Percentiles rank a stretch among this genome's conserved stretches.
Conservation (phyloP, 2,113 vertebrate species). For the Lagopus leucura region DNA sequence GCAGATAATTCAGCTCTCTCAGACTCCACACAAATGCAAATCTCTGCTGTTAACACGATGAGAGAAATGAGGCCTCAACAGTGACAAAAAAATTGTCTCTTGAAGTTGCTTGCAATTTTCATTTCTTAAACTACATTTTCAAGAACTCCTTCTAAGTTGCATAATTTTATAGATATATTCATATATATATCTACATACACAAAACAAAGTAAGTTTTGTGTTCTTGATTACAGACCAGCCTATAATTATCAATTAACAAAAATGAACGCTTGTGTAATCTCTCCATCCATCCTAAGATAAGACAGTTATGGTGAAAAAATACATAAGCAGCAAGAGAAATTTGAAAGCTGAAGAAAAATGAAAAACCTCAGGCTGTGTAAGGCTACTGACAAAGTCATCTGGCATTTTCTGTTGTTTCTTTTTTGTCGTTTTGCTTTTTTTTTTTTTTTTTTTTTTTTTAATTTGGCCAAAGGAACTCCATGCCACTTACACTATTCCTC, state of each 20-base stretch:
- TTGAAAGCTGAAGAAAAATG: neutral
- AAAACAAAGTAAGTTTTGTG: neutral
- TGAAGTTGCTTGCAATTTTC: neutral
- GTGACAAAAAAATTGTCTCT: neutral
- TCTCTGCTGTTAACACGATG: accelerated
- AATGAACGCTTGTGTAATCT: neutral
- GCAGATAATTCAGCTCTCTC: neutral
- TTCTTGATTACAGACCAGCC: neutral
- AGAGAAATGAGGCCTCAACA: neutral
- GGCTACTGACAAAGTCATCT: neutral
- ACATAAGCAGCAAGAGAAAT: neutral
- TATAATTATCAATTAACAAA: neutral
- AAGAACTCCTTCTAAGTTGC: neutral
- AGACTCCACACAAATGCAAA: neutral
- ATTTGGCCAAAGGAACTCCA: neutral
- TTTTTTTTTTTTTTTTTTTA: neutral
- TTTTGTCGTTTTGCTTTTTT: neutral
- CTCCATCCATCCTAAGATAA: neutral
- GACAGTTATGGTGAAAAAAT: neutral
- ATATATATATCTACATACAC: neutral
- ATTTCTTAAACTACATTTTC: neutral
- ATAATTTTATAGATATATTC: neutral
- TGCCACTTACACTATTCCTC: neutral
- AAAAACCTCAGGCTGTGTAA: neutral
- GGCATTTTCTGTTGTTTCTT: neutral